Base-by-base conservation (phyloP, 2,888 invertebrate species). In the Epinotia demarniana region DNA sequence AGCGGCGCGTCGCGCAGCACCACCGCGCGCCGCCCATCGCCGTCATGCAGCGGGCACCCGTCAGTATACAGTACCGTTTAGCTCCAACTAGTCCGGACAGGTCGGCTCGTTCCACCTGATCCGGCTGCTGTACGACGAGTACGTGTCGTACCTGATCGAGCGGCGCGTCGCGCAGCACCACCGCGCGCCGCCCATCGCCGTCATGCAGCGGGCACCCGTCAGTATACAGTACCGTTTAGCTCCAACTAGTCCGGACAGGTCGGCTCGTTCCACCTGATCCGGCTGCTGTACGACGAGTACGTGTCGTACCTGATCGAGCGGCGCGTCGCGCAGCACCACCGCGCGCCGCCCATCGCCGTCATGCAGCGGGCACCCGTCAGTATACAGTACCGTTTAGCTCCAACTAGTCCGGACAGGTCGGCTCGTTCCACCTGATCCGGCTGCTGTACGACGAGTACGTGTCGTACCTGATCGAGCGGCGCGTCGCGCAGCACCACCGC, bases 251-350 rank as follows among this genome's bases (percentile, higher is more conserved):
- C 33, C 33, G 33, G 33, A 33, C 33, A 33, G 33, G 33, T 33
- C 33, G 33, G 33, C 33, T 33, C 99, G 80, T 99, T 99, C 95
- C 99, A 99, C 94, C 95, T 99, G 82, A 98, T 99, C 85, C 97
- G 99, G 63, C 95, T 99, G 85, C 95, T 99, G 75, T 99, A 99
- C 91, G 99, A 99, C 92, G 99, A 99, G 92, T 99, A 99, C 92
- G 99, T 99, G 97, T 99, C 99, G 94, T 99, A 98, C 92, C 95
- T 99, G 84, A 98, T 99, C 83, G 99, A 99, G 93, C 98, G 99
- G 86, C 97, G 98, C 91, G 99, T 99, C 53, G 99, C 99, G 58
- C 96, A 96, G 86, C 98, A 98, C 69, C 97, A 96, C 72, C 97
- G 97, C 80, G 97, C 97, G 87, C 98, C 99, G 81, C 98, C 99